Evolutionary conservation across 2,888 invertebrate species (phyloP), one percentile per base, ranked within the genome.

Genomic region (Andrena fulva): DNA sequence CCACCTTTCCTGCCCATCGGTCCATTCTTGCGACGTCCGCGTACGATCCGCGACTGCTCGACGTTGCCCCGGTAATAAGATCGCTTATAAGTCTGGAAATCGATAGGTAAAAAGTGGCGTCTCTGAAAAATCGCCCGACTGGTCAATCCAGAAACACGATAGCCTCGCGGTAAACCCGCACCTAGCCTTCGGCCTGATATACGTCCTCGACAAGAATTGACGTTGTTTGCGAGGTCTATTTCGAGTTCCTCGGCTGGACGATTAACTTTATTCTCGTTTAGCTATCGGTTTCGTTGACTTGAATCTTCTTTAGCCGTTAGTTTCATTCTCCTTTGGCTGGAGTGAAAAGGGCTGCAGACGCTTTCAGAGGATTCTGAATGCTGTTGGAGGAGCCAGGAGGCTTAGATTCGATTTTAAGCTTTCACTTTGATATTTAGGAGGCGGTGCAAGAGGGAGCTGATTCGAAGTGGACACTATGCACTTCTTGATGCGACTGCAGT

Each of bases 1-100:
- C 94, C 2, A 94, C 92, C 84, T 94, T 94, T 10, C 94, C 94
- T 3, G 82, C 70, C 95, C 95, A 95, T 74, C 94, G 93, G 33
- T 94, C 92, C 95, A 93, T 93, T 82, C 66, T 89, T 24, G 2
- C 71, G 33, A 35, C 50, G 20, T 67, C 72, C 24, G 48, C 56
- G 67, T 64, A 60, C 78, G 54, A 77, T 2, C 63, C n/a, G 64
- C 60, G 73, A 87, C 83, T 87, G 64, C 6, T 31, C 60, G 54
- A 59, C 24, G n/a, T 20, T 33, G n/a, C 33, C 10, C 27, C 73
- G 27, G 62, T 78, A 84, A 80, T 76, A 74, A 72, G 74, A 90
- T 89, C 87, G 85, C 87, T 89, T 87, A 85, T 87, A 88, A 86
- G 88, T 81, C 87, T 83, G 54, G 86, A 90, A 85, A 86, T 78